Conservation (phyloP, 37 sponge, comb jelly and placozoan genomes). For the Hormiphora californensis region DNA sequence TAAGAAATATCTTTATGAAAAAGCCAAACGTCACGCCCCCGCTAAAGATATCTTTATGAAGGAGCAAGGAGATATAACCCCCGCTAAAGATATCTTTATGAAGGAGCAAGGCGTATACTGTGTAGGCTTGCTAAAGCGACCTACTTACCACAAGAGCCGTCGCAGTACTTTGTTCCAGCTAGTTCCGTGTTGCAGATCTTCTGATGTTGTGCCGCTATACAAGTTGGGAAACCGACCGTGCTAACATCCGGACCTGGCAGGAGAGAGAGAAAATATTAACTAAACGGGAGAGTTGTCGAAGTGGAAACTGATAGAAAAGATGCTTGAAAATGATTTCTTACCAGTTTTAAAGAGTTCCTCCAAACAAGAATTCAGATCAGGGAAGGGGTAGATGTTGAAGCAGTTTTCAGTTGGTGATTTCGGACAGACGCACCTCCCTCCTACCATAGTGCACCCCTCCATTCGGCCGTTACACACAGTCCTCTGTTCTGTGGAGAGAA, state of each 20-base stretch:
- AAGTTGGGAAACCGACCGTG: background rate
- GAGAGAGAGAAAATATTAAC: background rate
- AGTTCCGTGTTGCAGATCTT: background rate
- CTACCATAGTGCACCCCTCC: constrained; percentile 1
- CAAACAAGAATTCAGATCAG: background rate
- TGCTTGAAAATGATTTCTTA: too few species aligned
- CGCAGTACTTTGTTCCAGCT: constrained; percentile 42
- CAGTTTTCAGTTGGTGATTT: background rate
- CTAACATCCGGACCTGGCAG: background rate
- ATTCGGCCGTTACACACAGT: too few species aligned
- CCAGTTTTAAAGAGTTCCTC: constrained; percentile 10
- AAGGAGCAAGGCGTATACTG: too few species aligned
- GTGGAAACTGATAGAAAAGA: background rate
- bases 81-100: too few species aligned
- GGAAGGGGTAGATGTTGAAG: constrained; percentile 21
- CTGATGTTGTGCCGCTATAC: background rate
- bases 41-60: too few species aligned
- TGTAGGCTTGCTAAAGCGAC: too few species aligned
- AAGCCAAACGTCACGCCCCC: too few species aligned
- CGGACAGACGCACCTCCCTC: background rate
- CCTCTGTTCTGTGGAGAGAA: too few species aligned
- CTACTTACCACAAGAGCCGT: constrained; percentile 33
- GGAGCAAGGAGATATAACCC: too few species aligned
- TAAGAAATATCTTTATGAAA: too few species aligned
- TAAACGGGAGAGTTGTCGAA: background rate